A percentile compares a stretch with the other conserved stretches of the same genome.
Conservation (phyloP, 2,113 vertebrate species). For the Plestiodon gilberti region DNA sequence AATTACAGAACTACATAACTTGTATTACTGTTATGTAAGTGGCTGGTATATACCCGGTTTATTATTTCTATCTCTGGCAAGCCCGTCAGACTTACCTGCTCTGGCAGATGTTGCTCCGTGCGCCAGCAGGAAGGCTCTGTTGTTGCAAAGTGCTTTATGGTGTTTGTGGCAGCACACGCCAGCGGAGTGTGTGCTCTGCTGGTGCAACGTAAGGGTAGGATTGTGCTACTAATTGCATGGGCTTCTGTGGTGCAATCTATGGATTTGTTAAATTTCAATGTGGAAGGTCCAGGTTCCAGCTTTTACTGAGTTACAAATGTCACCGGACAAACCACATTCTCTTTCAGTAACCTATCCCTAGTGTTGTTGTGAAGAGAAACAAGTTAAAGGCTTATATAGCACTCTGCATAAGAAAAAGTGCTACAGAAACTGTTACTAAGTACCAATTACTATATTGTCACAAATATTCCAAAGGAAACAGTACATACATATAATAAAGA, state of each 20-base stretch:
- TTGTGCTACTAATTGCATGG: background rate
- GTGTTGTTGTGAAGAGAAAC: background rate
- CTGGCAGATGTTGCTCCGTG: no score
- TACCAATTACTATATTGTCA: background rate
- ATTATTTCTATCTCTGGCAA: background rate
- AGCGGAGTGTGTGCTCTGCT: no score
- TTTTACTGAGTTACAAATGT: background rate
- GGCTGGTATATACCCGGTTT: no score
- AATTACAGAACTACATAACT: background rate
- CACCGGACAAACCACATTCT: background rate
- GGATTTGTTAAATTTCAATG: background rate
- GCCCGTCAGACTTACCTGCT: no score
- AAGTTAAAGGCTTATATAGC: background rate
- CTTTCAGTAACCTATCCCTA: no score
- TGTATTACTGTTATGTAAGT: background rate
- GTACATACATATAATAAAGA: background rate
- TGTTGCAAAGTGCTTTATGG: no score
- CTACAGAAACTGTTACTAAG: background rate
- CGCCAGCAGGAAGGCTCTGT: no score
- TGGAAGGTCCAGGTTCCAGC: background rate
- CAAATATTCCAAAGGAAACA: background rate
- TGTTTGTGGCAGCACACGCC: no score
- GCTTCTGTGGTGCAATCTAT: background rate
- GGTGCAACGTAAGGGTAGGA: no score
- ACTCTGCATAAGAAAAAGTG: background rate